These are phyloP conservation scores for Oscheius sp. DNA, from an alignment of 2,888 invertebrate species.

Conservation along the genomic window DNA sequence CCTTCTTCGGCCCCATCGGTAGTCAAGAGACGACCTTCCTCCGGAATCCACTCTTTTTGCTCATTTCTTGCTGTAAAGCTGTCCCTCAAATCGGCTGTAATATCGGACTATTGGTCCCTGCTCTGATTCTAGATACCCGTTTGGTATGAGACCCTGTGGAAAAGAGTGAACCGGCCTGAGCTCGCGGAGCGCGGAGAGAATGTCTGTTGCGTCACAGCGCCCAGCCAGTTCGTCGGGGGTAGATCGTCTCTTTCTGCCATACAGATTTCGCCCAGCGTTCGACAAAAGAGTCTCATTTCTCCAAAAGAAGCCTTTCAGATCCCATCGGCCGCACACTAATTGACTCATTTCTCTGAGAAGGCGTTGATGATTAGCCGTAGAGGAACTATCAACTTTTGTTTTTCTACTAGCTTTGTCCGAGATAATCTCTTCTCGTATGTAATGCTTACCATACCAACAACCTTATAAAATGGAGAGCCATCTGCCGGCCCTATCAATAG, in stretches of 20 bases:
- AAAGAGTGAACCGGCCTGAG: neutral
- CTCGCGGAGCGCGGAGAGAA: conserved; percentile 18
- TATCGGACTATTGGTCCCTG: neutral
- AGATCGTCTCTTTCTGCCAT: conserved; percentile 22
- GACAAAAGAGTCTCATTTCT: neutral
- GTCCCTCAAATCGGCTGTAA: conserved; percentile 3
- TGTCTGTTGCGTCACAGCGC: conserved; percentile 25
- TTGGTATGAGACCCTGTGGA: too few relatives aligned
- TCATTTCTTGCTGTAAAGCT: neutral
- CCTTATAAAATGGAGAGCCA: too few relatives aligned
- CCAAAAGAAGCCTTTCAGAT: too few relatives aligned
- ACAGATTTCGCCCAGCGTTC: conserved; percentile 23
- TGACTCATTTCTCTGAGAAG: conserved; percentile 1
- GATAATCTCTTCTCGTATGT: too few relatives aligned
- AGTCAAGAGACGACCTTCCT: neutral
- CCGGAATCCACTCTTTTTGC: neutral
- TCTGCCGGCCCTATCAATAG: too few relatives aligned
- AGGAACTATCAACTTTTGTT: neutral
- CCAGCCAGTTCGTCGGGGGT: conserved; percentile 23
- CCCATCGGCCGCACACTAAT: too few relatives aligned
- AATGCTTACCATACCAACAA: too few relatives aligned
- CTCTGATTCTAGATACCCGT: neutral
- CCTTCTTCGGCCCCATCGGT: neutral
- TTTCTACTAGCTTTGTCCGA: too few relatives aligned
- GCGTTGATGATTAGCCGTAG: neutral